Evolutionary conservation across 2,113 vertebrate genomes (phyloP).

Genomic region (human): GRCh38 chr17:51372001-51372500

Average conservation of each 20-base stretch:
- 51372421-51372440: no score
- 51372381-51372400: background rate
- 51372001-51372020: background rate
- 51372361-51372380: background rate
- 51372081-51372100: background rate
- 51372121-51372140: background rate
- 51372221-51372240: background rate
- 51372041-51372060: background rate
- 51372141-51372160: background rate
- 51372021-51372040: background rate
- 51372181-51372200: background rate
- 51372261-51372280: background rate
- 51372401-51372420: background rate
- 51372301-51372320: background rate
- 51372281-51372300: background rate
- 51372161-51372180: background rate
- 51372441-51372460: background rate
- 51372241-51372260: background rate
- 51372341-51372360: background rate
- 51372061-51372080: constrained; percentile 2
- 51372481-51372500: background rate
- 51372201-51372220: background rate
- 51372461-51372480: background rate
- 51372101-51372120: background rate
- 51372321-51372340: background rate